Base-by-base conservation (phyloP, 2,797 vertebrate species). In the Chloroceryle inda region DNA sequence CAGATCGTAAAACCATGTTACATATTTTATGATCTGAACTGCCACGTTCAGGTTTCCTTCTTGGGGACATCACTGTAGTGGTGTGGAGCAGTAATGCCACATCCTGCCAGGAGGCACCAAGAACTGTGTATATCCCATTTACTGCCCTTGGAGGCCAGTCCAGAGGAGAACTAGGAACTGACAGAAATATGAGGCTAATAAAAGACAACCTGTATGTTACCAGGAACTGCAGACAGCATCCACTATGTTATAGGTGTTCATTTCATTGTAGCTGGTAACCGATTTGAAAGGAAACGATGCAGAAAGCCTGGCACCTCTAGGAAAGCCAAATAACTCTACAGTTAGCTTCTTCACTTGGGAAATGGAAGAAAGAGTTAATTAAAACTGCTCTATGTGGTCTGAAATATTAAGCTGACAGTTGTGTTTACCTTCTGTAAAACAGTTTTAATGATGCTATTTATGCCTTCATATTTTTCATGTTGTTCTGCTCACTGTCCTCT, bases 41-140 rank as follows among this genome's bases (percentile, higher is more conserved):
- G 44, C 17, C 45, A 13, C 15, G 49, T 16, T 72, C 16, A 63
- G 53, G 42, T 13, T 72, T 44, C 10, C 29, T 45, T 71, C 42
- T 0, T 12, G n/a, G 27, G 58, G n/a, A 12, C 38, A 12, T 22
- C 26, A 3, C 9, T 0, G 1, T 1, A 3, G 37, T 66, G 37
- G 23, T 7, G 17, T 13, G 42, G 29, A 61, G 61, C 44, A 88
- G 13, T 66, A 10, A 13, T 15, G 26, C 38, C 49, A 9, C 5
- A 5, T 24, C 49, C 58, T 7, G 1, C 53, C 66, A 47, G 35
- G 35, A 67, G 42, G n/a, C 50, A 58, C 23, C 44, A 61, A 62
- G 35, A 63, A 27, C 23, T 0, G 1, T 9, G 26, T 37, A 13
- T 3, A 11, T 16, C 26, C 63, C 13, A 49, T 6, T 14, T 31